These are phyloP conservation scores for Chloroceryle inda DNA, from an alignment of 2,797 vertebrate genomes.

Conservation along the genomic window DNA sequence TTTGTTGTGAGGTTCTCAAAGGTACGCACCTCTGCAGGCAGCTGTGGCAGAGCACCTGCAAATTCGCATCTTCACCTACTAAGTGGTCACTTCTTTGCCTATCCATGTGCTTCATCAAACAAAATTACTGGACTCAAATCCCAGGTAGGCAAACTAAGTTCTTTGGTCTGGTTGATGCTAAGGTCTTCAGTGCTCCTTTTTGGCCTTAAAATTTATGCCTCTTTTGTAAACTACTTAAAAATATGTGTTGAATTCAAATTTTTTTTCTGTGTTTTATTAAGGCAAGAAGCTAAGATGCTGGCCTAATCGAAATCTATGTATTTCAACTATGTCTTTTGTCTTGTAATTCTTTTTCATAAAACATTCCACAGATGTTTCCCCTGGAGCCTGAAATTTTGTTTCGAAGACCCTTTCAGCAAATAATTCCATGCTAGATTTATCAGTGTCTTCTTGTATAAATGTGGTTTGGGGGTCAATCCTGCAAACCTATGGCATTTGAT, in stretches of 20 bases:
- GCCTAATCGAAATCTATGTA: not conserved
- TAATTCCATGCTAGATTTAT: not conserved
- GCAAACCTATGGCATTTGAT: not conserved
- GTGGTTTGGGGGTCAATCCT: not conserved
- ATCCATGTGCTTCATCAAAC: not conserved
- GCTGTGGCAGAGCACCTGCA: not conserved
- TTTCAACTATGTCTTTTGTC: conserved; percentile 2
- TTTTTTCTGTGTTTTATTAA: not conserved
- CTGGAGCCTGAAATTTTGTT: conserved; percentile 34
- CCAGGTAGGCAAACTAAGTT: not conserved
- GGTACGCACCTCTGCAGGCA: not conserved
- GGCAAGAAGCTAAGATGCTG: not conserved
- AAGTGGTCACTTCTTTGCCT: not conserved
- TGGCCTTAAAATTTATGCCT: not conserved
- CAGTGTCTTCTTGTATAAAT: not conserved
- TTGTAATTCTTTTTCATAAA: not conserved
- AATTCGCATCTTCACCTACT: not conserved
- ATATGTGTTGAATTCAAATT: not conserved
- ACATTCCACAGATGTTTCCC: conserved; percentile 41
- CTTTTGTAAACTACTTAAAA: not conserved
- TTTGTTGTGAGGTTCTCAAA: not conserved
- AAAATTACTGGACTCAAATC: not conserved
- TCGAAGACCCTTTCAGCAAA: conserved; percentile 21
- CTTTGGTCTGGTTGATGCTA: not conserved
- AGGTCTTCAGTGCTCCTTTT: not conserved